Conservation (phyloP, 2,797 vertebrate species). For the Graptemys geographica region DNA sequence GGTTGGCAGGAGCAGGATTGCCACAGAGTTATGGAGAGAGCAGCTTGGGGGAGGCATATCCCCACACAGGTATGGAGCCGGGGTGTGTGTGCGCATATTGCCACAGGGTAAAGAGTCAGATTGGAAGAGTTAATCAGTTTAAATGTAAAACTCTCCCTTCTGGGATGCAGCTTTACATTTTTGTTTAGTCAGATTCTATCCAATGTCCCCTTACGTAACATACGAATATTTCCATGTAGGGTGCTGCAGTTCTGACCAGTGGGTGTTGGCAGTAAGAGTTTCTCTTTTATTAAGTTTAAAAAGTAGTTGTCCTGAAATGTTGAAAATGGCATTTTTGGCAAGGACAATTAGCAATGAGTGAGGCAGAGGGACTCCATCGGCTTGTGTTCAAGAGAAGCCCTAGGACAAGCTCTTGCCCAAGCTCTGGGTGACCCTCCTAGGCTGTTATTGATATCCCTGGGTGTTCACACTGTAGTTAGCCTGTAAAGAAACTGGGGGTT, state of each 20-base stretch:
- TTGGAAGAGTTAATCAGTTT: neutral
- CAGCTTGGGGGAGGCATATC: neutral
- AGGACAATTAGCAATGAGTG: neutral
- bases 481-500: neutral
- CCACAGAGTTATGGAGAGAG: neutral
- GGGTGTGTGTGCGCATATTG: neutral
- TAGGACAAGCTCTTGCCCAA: neutral
- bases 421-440: neutral
- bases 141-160: neutral
- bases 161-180: neutral
- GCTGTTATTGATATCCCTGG: accelerated
- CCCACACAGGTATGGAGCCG: neutral
- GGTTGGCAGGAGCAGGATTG: neutral
- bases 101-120: neutral
- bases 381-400: neutral
- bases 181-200: neutral
- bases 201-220: neutral
- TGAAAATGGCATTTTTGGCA: neutral
- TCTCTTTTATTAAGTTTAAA: neutral
- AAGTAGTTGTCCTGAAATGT: neutral
- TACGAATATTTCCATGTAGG: neutral
- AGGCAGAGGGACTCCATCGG: neutral
- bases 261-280: neutral
- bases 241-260: neutral
- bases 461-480: neutral